Conservation (phyloP, 2,113 vertebrate genomes). For the Pitta sordida region DNA sequence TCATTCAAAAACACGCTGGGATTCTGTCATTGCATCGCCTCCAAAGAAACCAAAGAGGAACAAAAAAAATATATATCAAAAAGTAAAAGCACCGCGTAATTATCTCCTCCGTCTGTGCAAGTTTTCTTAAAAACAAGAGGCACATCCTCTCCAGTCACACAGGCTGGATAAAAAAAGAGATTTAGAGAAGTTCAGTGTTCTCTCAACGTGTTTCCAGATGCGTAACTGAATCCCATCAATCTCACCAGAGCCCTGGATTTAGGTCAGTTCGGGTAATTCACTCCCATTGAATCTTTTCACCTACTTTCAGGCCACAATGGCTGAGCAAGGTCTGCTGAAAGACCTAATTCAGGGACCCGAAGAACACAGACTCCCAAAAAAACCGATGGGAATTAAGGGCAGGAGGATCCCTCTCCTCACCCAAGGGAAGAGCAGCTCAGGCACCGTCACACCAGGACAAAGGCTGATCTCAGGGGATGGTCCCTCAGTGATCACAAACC, state of each 20-base stretch:
- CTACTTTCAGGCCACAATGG: not conserved
- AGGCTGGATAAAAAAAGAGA: not conserved
- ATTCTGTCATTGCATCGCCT: not conserved
- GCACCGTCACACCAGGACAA: rapidly evolving
- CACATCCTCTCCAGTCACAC: not conserved
- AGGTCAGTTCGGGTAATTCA: not conserved
- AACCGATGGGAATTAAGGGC: not conserved
- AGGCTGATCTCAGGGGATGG: not conserved
- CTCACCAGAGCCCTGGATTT: not conserved
- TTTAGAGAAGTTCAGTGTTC: not conserved
- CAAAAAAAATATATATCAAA: not conserved
- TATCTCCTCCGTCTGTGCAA: not conserved
- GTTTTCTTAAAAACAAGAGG: not conserved
- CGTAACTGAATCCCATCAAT: not conserved
- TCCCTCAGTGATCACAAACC: not conserved
- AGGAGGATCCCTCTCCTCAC: not conserved
- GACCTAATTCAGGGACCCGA: not conserved
- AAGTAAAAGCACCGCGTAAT: not conserved
- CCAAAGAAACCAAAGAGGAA: not conserved
- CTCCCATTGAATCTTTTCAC: not conserved
- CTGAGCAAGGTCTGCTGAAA: not conserved
- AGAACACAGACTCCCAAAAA: not conserved
- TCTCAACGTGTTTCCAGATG: not conserved
- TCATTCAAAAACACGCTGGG: not conserved
- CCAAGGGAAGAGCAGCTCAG: not conserved